Base-by-base conservation (phyloP, 2,113 vertebrate genomes). In the Ginglymostoma cirratum region DNA sequence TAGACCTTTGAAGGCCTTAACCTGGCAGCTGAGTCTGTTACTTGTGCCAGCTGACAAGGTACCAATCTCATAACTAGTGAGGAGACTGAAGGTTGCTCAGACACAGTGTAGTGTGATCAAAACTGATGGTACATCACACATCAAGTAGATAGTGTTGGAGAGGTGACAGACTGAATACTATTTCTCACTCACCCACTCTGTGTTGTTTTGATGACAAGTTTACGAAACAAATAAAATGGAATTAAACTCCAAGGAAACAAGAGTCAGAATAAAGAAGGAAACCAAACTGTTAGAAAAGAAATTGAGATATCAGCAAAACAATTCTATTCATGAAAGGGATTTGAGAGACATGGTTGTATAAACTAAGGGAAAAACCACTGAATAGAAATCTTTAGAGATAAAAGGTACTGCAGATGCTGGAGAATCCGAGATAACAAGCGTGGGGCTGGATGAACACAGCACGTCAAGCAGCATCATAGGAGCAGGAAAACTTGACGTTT, bases 161-260 rank as follows among this genome's bases (percentile, higher is more conserved):
- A 93, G 38, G 61, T 66, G 89, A n/a, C 34, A 66, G 34, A 67
- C 30, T 66, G 61, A 93, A 93, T 5, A 92, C 61, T n/a, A 38
- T 67, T 66, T 93, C 61, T 93, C 89, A 93, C 34, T 93, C 89
- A 93, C 89, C 15, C 15, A 38, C 34, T 66, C n/a, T 38, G 6
- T 65, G 4, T 21, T 93, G 89, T 66, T 93, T 93, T 93, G 61
- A 66, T 93, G 34, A 93, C 34, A 93, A n/a, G 65, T 23, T 92
- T 92, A 92, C 23, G 34, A 66, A 92, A 66, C 89, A 92, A 90
- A 90, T 5, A 92, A 92, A 92, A n/a, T 65, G 34, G 55, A 67
- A 67, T 93, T n/a, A 67, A 93, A 2, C 55, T 93, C 55, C 61
- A 93, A 34, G 34, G 17, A 93, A 67, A 93, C n/a, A 30, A 38